Percentiles rank a stretch among this genome's conserved stretches.
These are phyloP conservation scores for Neomorphus geoffroyi DNA, from an alignment of 2,797 vertebrate genomes.

Conservation along the genomic window DNA sequence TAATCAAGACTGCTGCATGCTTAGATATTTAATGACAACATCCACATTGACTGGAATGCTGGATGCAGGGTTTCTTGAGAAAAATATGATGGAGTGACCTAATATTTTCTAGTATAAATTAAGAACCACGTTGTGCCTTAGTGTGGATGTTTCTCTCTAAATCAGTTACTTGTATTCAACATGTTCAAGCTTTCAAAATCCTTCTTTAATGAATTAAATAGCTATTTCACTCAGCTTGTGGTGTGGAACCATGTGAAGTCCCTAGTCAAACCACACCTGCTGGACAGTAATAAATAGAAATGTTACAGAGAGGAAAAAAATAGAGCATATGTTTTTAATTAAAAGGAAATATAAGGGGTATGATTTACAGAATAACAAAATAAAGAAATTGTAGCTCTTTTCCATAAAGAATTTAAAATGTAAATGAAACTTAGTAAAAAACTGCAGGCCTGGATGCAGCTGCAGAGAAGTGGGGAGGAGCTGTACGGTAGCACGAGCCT, in stretches of 20 bases:
- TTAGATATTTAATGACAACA: background rate
- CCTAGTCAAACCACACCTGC: background rate
- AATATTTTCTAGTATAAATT: constrained; percentile 18
- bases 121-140: background rate
- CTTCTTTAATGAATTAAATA: background rate
- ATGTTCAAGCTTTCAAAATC: background rate
- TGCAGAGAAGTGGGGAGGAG: background rate
- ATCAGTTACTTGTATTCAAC: background rate
- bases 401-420: background rate
- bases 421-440: background rate
- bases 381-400: background rate
- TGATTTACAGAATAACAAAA: background rate
- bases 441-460: background rate
- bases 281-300: background rate
- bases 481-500: background rate
- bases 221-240: background rate
- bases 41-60: background rate
- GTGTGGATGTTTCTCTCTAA: background rate
- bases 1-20: background rate
- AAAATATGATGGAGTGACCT: background rate
- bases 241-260: background rate
- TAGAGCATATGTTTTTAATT: background rate
- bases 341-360: background rate
- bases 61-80: background rate
- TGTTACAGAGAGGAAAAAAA: background rate